Evolutionary conservation across 2,888 invertebrate species (phyloP).

Genomic region (Tetheella fluctuosa): DNA sequence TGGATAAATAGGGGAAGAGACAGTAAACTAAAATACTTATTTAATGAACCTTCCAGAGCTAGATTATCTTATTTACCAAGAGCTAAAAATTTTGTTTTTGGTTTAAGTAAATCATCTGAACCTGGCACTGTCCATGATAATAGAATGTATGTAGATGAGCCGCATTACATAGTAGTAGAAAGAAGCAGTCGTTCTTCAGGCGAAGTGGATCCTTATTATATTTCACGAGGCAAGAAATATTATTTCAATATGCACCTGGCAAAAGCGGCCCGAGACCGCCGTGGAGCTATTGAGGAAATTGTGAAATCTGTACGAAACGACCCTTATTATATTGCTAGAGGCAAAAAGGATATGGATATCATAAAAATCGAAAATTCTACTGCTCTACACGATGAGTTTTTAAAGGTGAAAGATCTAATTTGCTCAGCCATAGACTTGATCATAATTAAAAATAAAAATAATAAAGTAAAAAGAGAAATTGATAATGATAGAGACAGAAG

Average conservation of each 20-base stretch:
- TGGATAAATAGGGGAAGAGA: constrained; percentile 59
- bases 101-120: constrained; percentile 40
- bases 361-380: constrained; percentile 42
- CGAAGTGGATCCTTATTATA: constrained; percentile 72
- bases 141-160: constrained; percentile 81
- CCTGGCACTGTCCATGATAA: constrained; percentile 65
- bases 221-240: constrained; percentile 72
- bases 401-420: constrained; percentile 65
- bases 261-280: constrained; percentile 62
- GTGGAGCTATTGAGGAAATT: constrained; percentile 73
- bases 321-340: constrained; percentile 81
- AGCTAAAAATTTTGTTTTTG: constrained; percentile 24
- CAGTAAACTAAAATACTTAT: constrained; percentile 55
- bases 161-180: constrained; percentile 79
- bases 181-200: constrained; percentile 71
- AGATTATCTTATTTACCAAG: constrained; percentile 21
- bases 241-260: constrained; percentile 44
- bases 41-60: constrained; percentile 42
- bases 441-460: constrained; percentile 40
- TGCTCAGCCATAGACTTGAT: constrained; percentile 66
- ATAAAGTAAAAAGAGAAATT: constrained; percentile 61
- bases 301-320: constrained; percentile 77
- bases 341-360: constrained; percentile 66
- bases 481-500: constrained; percentile 70
- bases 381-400: constrained; percentile 40